A percentile compares a stretch with the other conserved stretches of the same genome.
These are phyloP conservation scores for Dallia pectoralis DNA, from an alignment of 2,797 vertebrate species.

Conservation along the genomic window DNA sequence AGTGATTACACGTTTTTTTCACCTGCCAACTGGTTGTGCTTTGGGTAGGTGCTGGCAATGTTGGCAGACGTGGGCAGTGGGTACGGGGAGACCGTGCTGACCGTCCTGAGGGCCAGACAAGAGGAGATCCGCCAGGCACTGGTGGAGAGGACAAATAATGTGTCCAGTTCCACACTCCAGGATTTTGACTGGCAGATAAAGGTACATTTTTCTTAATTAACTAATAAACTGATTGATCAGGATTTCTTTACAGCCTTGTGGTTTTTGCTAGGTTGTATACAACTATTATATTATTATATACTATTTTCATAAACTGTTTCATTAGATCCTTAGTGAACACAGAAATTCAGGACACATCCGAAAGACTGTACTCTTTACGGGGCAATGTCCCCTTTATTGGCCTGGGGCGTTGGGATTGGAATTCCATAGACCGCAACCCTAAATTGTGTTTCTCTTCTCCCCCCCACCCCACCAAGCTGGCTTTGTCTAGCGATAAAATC, in stretches of 20 bases:
- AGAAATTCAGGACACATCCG: too few species aligned
- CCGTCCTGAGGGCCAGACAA: slow-evolving; percentile 79
- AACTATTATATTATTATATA: not conserved
- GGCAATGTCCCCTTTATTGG: too few species aligned
- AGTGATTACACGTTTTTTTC: not conserved
- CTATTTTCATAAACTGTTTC: too few species aligned
- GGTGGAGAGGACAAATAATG: slow-evolving; percentile 78
- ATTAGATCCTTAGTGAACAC: too few species aligned
- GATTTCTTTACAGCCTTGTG: not conserved
- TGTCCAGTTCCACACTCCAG: slow-evolving; percentile 84
- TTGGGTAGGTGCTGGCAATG: slow-evolving; percentile 72
- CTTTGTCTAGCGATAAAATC: slow-evolving; percentile 94
- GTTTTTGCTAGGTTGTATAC: not conserved
- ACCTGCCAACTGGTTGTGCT: not conserved
- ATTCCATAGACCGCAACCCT: not conserved
- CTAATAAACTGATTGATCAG: not conserved
- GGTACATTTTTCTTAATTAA: slow-evolving; percentile 51
- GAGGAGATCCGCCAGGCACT: slow-evolving; percentile 83
- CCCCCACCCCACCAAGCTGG: slow-evolving; percentile 73
- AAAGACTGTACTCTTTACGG: not conserved
- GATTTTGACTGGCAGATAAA: slow-evolving; percentile 98
- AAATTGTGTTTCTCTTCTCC: slow-evolving; percentile 2
- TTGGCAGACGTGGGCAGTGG: slow-evolving; percentile 70
- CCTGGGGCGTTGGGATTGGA: not conserved
- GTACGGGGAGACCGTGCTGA: slow-evolving; percentile 73